Evolutionary conservation across 2,888 invertebrate species (phyloP), one percentile per base, ranked within the genome.

Genomic region (Callyntrura guangdongensis): DNA sequence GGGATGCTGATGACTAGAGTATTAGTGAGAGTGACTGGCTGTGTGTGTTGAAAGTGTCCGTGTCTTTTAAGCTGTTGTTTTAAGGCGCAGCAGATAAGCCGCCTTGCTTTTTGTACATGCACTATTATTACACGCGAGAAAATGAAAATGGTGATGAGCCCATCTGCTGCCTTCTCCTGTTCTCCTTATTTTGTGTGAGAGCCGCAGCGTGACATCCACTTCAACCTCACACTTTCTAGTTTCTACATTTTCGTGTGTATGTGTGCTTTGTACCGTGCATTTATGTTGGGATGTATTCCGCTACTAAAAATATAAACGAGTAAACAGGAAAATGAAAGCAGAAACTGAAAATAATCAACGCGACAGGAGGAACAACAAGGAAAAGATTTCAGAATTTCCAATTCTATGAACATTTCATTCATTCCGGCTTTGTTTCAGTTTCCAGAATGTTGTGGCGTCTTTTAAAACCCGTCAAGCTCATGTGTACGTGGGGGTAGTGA

Each of bases 141-240:
- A 36, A 59, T 56, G 27, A 59, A 22, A 12, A 81, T 56, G 53
- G 4, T 79, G 79, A 25, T 81, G 81, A 36, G 17, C 53, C 0
- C 81, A 81, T 59, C 74, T 74, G 74, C 74, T 74, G n/a, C 56
- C 27, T 79, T n/a, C n/a, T 36, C 36, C 36, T 36, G 36, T 6
- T 36, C 27, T 79, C 17, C 77, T 79, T 79, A 81, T 5, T 36
- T 12, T 81, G 56, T 81, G 81, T 59, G 36, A 81, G 56, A 27
- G 59, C 59, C 81, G 12, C 81, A 81, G 81, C 81, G 56, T 59
- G 81, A 81, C 81, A 81, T 81, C 45, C 81, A 59, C 81, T 79
- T 79, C 81, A 81, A 81, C 81, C 81, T 81, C 79, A n/a, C 17
- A 81, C 36, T 59, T 81, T 56, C 81, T 81, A 56, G 59, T 81